phyloP scores from a whole-genome alignment of 2,888 invertebrate genomes.

The Caenorhabditis drosophilae region DNA sequence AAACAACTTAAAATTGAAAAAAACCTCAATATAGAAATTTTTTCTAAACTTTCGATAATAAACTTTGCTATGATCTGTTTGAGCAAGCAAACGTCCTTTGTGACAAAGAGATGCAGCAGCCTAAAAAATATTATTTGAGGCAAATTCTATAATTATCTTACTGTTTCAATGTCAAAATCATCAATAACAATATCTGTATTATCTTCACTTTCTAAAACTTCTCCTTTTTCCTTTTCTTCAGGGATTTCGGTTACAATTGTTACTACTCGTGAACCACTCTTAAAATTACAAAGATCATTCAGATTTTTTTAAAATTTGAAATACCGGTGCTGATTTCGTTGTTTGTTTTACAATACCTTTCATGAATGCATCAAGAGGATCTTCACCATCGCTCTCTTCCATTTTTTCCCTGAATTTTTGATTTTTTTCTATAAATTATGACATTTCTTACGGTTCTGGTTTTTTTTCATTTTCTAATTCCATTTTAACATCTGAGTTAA shows the following conservation, averaged over 20 bases:
- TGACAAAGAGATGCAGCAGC: constrained; percentile 63
- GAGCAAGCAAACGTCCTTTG: constrained; percentile 74
- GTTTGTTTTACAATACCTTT: constrained; percentile 70
- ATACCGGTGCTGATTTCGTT: constrained; percentile 3
- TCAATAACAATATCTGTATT: constrained; percentile 78
- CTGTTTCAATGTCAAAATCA: constrained; percentile 64
- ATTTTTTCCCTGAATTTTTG: constrained; percentile 7
- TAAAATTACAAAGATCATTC: not conserved
- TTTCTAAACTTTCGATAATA: constrained; percentile 89
- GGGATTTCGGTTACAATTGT: constrained; percentile 27
- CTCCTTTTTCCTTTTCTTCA: constrained; percentile 78
- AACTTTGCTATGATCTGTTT: constrained; percentile 86
- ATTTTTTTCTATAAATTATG: not conserved
- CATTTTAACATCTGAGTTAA: no score
- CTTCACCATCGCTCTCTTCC: constrained; percentile 80
- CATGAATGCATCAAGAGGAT: constrained; percentile 98
- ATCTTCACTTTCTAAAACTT: constrained; percentile 97
- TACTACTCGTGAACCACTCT: constrained; percentile 25
- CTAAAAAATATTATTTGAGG: no score
- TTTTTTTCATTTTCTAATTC: no score
- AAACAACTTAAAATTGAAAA: no score
- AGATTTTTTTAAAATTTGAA: constrained; percentile 1
- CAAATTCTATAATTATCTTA: no score
- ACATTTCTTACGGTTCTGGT: not conserved
- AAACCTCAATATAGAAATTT: constrained; percentile 96